These are phyloP conservation scores for Drosophila birchii DNA, from an alignment of 2,888 invertebrate genomes.

Conservation along the genomic window DNA sequence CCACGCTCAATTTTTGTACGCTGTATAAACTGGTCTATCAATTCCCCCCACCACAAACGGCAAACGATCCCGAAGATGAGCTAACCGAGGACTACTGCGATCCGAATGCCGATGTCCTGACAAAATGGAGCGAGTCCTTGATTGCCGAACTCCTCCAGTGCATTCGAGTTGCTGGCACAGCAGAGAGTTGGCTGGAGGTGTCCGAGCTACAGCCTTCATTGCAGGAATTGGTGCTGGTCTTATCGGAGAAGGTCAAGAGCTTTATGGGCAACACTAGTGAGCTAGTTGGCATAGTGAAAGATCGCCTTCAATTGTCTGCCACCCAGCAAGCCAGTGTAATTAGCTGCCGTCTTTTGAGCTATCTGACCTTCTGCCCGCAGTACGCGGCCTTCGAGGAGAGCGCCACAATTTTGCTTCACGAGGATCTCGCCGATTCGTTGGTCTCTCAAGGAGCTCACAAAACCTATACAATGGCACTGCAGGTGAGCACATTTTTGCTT, in stretches of 20 bases:
- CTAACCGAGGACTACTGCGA: slow-evolving; percentile 81
- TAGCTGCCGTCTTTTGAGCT: slow-evolving; percentile 70
- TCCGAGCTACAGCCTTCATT: slow-evolving; percentile 38
- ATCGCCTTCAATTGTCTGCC: slow-evolving; percentile 70
- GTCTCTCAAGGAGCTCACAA: slow-evolving; percentile 61
- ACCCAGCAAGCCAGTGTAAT: slow-evolving; percentile 62
- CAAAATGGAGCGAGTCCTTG: slow-evolving; percentile 79
- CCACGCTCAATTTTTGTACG: slow-evolving; percentile 75
- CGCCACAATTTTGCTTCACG: slow-evolving; percentile 75
- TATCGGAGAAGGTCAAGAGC: slow-evolving; percentile 71
- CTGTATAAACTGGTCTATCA: slow-evolving; percentile 80
- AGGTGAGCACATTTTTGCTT: slow-evolving; percentile 57
- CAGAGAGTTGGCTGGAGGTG: slow-evolving; percentile 69
- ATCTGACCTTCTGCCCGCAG: slow-evolving; percentile 64
- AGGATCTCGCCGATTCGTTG: slow-evolving; percentile 75
- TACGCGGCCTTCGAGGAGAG: slow-evolving; percentile 81
- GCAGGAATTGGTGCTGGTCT: slow-evolving; percentile 65
- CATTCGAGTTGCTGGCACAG: slow-evolving; percentile 70
- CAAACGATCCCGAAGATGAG: slow-evolving; percentile 72
- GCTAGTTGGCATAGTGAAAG: slow-evolving; percentile 67
- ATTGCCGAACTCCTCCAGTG: slow-evolving; percentile 70
- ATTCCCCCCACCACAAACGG: slow-evolving; percentile 31
- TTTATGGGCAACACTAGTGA: slow-evolving; percentile 74
- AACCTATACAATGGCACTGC: slow-evolving; percentile 76
- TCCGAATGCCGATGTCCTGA: slow-evolving; percentile 78